Evolutionary conservation across 2,888 invertebrate genomes (phyloP), one percentile per base, ranked within the genome.

Genomic region (Chloromyia formosa): DNA sequence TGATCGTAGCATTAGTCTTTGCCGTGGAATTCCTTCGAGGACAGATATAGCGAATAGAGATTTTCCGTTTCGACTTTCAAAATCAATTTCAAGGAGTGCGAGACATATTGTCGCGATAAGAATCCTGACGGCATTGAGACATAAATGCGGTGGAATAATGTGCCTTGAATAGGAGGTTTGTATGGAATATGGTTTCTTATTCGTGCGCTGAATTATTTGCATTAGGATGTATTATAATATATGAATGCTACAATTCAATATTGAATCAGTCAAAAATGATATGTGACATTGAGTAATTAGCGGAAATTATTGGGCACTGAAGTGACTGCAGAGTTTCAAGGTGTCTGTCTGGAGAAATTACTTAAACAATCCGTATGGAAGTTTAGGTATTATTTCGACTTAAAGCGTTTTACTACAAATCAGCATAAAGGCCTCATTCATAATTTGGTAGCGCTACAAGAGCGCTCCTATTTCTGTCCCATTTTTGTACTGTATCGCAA

Each of bases 201-300:
- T 5, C 64, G 5, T n/a, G n/a, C 53, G 14, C 56, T 71, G 54
- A 40, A 71, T 56, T 71, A 71, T 71, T 56, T 40, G 35, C 27
- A 60, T 69, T 16, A 16, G 27, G n/a, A 69, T 16, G 23, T 35
- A 42, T 0, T 1, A 23, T 27, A 49, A 12, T 12, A n/a, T 49
- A n/a, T n/a, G 49, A n/a, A 12, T 49, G 14, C 14, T 35, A 20
- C 20, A 45, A 66, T 12, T 49, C 18, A 56, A 18, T 20, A 22
- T 56, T 12, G 22, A 22, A 42, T 66, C 16, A 66, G 5, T 49
- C 22, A 45, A 49, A 71, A 71, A 71, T 40, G 56, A 71, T 56
- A 20, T 56, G 58, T 71, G 71, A 71, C 71, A 18, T 35, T 71
- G 71, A 71, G 58, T 58, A 58, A 71, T 71, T 71, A 71, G 71